Evolutionary conservation across 2,888 invertebrate genomes (phyloP), one percentile per base, ranked within the genome.

Genomic region (Disparrhopalites patrizii): DNA sequence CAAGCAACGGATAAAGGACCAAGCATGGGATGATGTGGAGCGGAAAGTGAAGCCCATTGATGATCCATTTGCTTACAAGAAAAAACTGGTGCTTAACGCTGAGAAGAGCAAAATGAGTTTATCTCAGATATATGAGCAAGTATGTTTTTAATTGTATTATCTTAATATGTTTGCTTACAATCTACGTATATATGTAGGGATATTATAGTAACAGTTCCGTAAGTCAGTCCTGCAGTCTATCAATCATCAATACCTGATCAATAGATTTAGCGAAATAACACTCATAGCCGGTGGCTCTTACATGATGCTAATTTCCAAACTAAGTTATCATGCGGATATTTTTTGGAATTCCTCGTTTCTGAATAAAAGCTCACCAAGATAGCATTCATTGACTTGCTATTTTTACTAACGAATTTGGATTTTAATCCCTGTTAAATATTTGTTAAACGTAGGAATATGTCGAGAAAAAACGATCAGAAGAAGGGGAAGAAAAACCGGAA

Each of bases 61-160:
- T 69, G 88, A 90, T 13, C 88, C 91, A 1, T 82, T 88, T 51
- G 88, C 90, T 68, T 96, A 88, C 78, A 92, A 92, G 76, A 95
- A 96, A 77, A 86, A 90, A 71, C 82, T 95, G 64, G 85, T 93
- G 0, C 81, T 98, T 51, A 90, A 98, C 79, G 93, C 95, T 75
- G 91, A 95, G 76, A 97, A 97, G 78, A 94, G 94, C 76, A 95
- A 97, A 81, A 82, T 88, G 68, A 94, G 95, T 58, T 83, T 99
- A 58, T 91, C 94, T 0, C 88, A 98, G 81, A 89, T 98, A 54
- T 98, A 98, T 77, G 98, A 98, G 81, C 86, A 83, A 79, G 83
- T 82, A 71, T 65, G 68, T 7, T 13, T 7, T 40, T 40, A 3
- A 18, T 7, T 40, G 40, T 18, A n/a, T n/a, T n/a, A n/a, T n/a